Evolutionary conservation across 2,797 vertebrate genomes (phyloP).

Genomic region (Danio choprae): DNA sequence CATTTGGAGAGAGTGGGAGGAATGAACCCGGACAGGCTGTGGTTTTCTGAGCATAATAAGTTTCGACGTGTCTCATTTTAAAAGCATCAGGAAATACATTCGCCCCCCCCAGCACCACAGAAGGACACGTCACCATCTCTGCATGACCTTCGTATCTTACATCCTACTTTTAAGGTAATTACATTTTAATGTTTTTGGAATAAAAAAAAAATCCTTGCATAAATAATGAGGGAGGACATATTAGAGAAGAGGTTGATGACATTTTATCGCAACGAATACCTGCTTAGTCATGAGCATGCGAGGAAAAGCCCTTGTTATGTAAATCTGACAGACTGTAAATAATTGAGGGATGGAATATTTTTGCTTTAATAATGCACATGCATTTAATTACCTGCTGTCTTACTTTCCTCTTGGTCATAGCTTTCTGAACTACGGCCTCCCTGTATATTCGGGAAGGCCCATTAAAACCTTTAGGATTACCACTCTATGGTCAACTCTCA

Average conservation of each 20-base stretch:
- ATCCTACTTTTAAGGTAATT: conserved; percentile 40
- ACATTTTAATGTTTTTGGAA: conserved; percentile 33
- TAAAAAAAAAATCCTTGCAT: not conserved
- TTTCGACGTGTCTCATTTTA: conserved; percentile 50
- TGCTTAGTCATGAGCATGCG: not conserved
- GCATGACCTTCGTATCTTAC: conserved; percentile 49
- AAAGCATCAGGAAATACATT: conserved; percentile 49
- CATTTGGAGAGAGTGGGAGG: conserved; percentile 5
- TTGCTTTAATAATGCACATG: conserved; percentile 13
- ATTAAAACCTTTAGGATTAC: not conserved
- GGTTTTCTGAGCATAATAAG: conserved; percentile 54
- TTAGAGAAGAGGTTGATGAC: conserved; percentile 7
- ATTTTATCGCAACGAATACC: not conserved
- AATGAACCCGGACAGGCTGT: conserved; percentile 32
- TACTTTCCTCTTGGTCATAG: not conserved
- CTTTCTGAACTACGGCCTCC: not conserved
- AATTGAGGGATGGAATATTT: conserved; percentile 30
- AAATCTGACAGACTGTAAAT: conserved; percentile 17
- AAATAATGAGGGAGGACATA: conserved; percentile 3
- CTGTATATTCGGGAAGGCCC: not conserved
- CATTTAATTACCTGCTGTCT: not conserved
- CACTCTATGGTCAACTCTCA: not conserved
- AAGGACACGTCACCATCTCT: conserved; percentile 2
- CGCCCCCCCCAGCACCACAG: not conserved
- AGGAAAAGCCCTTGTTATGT: not conserved